Base-by-base conservation (phyloP, 2,113 vertebrate genomes). In the Thunnus thynnus region DNA sequence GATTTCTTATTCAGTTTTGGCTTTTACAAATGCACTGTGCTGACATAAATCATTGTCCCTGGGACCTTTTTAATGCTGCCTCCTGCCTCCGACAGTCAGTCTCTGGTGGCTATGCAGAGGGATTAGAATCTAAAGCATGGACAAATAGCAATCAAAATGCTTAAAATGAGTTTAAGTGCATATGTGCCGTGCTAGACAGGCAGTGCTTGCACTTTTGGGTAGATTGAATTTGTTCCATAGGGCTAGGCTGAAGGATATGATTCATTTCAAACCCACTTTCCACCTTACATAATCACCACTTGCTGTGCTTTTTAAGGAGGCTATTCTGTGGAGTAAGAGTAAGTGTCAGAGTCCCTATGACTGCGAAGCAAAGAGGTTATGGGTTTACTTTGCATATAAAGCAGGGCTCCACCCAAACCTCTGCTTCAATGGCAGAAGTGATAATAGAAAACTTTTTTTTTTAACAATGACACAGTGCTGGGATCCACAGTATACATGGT, bases 261-360 rank as follows among this genome's bases (percentile, higher is more conserved):
- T 84, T 90, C 11, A 86, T 90, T 85, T 87, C 27, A 58, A 82
- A 88, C 16, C 67, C 61, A 75, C 30, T 80, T 63, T 62, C 72
- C 36, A 61, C 48, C 77, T 85, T 52, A 77, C 63, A 85, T 85
- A 86, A 85, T 85, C 66, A 76, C 71, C 62, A 62, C 79, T 72
- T 67, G 61, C 78, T 69, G 70, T 58, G 72, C 72, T 56, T 77
- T 83, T 76, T 83, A 76, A 32, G 60, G 48, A 50, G 71, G 41
- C 44, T 50, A 48, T 87, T 85, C 65, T 78, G 50, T 51, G 20
- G 74, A 77, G 72, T 50, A 73, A 25, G 76, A 83, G 65, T 69
- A 54, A 64, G 80, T 75, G 63, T 82, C 57, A 72, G 67, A 71
- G 73, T 76, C 73, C 20, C 62, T 69, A 46, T 57, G 52, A 63